Percentiles rank a stretch among this genome's conserved stretches.
These are phyloP conservation scores for Ectemnius continuus DNA, from an alignment of 2,888 invertebrate genomes.

Conservation along the genomic window DNA sequence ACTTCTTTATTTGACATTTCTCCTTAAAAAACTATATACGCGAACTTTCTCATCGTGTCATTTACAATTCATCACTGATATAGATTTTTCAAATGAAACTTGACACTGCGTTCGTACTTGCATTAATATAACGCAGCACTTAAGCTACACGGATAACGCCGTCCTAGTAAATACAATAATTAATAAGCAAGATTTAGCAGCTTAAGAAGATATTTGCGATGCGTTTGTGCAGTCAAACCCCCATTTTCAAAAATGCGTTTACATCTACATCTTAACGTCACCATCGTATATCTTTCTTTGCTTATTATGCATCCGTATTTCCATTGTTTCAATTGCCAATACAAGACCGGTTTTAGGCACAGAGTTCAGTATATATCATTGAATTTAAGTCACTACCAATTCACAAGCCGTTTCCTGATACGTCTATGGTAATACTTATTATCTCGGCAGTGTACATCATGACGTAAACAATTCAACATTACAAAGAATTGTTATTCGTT, in stretches of 20 bases:
- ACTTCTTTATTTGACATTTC: conserved; percentile 16
- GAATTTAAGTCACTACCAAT: conserved; percentile 58
- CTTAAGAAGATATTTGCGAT: conserved; percentile 70
- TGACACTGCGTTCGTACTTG: conserved; percentile 68
- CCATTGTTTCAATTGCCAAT: conserved; percentile 54
- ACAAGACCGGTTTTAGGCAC: conserved; percentile 61
- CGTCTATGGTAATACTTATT: no score
- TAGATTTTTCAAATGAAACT: conserved; percentile 60
- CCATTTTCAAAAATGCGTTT: conserved; percentile 44
- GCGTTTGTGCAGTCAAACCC: conserved; percentile 62
- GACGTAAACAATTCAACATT: no score
- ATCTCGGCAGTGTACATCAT: no score
- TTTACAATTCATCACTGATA: conserved; percentile 23
- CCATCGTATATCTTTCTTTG: conserved; percentile 44
- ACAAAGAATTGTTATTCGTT: no score
- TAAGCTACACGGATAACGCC: conserved; percentile 69
- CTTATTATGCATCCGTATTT: conserved; percentile 46
- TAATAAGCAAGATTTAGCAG: conserved; percentile 69
- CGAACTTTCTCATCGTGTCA: neutral
- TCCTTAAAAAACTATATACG: conserved; percentile 30
- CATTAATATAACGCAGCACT: conserved; percentile 69
- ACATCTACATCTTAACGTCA: conserved; percentile 50
- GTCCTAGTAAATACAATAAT: conserved; percentile 72
- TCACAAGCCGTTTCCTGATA: conserved; percentile 49
- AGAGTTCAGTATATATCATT: conserved; percentile 48